Conservation (phyloP, 2,888 invertebrate species). For the Cryptocheilus praepositus region DNA sequence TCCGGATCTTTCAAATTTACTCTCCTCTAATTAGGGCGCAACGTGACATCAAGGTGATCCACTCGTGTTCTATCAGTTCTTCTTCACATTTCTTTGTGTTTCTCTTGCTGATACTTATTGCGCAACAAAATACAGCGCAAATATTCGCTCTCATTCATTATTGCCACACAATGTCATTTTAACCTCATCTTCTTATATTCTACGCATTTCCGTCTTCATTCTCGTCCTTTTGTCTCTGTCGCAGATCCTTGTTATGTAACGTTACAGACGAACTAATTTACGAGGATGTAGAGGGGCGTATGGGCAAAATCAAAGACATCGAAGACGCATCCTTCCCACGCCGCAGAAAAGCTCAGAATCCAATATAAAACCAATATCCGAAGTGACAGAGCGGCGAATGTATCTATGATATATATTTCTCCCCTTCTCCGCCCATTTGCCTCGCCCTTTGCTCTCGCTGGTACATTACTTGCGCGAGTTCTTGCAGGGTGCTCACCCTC, state of each 20-base stretch:
- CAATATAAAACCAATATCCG: slow-evolving; percentile 65
- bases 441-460: slow-evolving; percentile 10
- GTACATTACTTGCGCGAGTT: slow-evolving; percentile 9
- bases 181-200: background rate
- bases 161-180: background rate
- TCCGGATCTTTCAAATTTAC: too few relatives aligned
- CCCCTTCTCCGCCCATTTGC: slow-evolving; percentile 15
- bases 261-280: too few relatives aligned
- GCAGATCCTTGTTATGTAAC: too few relatives aligned
- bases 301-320: slow-evolving; percentile 29
- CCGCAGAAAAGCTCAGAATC: slow-evolving; percentile 48
- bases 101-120: too few relatives aligned
- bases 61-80: too few relatives aligned
- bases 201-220: background rate
- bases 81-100: too few relatives aligned
- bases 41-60: too few relatives aligned
- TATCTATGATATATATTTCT: background rate
- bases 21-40: too few relatives aligned
- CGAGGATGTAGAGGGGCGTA: background rate
- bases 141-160: too few relatives aligned
- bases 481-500: slow-evolving; percentile 9
- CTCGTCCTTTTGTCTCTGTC: too few relatives aligned
- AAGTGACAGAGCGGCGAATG: slow-evolving; percentile 49
- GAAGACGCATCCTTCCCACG: slow-evolving; percentile 16
- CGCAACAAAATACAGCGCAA: too few relatives aligned